Percentiles rank a stretch among this genome's conserved stretches.
Conservation (phyloP, 2,113 vertebrate genomes). For the Australoheros scitulus region DNA sequence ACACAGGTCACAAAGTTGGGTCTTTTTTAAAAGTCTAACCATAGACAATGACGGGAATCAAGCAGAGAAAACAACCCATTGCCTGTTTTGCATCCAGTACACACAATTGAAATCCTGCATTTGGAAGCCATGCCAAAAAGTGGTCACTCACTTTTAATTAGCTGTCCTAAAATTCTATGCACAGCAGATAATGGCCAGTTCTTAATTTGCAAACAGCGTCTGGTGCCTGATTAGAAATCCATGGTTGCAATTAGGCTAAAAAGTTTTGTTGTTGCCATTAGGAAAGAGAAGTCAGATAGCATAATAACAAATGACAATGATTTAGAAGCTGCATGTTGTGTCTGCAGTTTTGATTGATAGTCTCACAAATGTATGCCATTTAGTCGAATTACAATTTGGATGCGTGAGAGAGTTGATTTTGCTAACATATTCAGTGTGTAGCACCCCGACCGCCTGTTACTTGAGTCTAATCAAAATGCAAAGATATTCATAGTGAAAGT, state of each 20-base stretch:
- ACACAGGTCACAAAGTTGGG: not conserved
- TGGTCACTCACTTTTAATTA: conserved; percentile 66
- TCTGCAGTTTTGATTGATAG: conserved; percentile 21
- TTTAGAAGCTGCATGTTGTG: conserved; percentile 16
- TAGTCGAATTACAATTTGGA: conserved; percentile 33
- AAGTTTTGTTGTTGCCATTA: conserved; percentile 27
- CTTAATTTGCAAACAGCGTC: conserved; percentile 57
- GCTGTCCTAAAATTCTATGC: conserved; percentile 56
- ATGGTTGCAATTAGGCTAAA: conserved; percentile 44
- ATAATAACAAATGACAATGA: conserved; percentile 35
- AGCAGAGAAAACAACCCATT: conserved; percentile 28
- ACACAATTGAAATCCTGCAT: conserved; percentile 22
- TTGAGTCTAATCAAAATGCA: conserved; percentile 48
- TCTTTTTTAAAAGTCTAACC: not conserved
- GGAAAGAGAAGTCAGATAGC: conserved; percentile 30
- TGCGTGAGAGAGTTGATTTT: conserved; percentile 25
- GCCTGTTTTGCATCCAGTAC: conserved; percentile 18
- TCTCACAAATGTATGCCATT: conserved; percentile 16
- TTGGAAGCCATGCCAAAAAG: conserved; percentile 41
- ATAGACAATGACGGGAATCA: conserved; percentile 21
- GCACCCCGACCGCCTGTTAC: conserved; percentile 21
- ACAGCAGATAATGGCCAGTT: conserved; percentile 57
- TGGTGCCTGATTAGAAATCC: conserved; percentile 60
- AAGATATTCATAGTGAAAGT: conserved; percentile 48
- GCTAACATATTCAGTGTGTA: conserved; percentile 31